phyloP scores from a whole-genome alignment of 2,888 invertebrate genomes.

The Lacanobia wlatinum region DNA sequence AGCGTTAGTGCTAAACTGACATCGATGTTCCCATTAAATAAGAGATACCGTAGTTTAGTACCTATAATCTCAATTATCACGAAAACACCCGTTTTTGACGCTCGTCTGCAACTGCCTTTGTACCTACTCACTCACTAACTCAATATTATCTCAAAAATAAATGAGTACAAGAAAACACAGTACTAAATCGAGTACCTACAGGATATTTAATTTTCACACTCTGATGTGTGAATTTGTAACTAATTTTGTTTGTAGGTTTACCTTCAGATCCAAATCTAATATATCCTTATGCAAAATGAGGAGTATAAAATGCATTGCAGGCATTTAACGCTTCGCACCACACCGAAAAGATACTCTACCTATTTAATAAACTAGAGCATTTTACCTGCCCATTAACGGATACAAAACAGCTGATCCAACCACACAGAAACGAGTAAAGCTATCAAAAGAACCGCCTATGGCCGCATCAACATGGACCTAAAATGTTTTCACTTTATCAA shows the following conservation, averaged over 20 bases:
- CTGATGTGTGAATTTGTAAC: neutral
- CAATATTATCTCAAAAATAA: neutral
- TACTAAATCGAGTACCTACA: neutral
- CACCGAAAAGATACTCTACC: too few relatives aligned
- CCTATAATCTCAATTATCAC: too few relatives aligned
- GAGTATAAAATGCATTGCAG: too few relatives aligned
- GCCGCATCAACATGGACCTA: slow-evolving; percentile 42
- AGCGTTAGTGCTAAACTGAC: too few relatives aligned
- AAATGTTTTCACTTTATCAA: slow-evolving; percentile 62
- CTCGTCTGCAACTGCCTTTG: slow-evolving; percentile 3
- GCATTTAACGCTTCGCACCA: too few relatives aligned
- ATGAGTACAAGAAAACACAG: neutral
- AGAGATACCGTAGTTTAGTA: too few relatives aligned
- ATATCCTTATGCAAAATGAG: too few relatives aligned
- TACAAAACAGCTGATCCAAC: slow-evolving; percentile 43
- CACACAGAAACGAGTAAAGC: slow-evolving; percentile 46
- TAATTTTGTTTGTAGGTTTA: too few relatives aligned
- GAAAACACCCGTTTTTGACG: too few relatives aligned
- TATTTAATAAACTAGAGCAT: slow-evolving; percentile 7
- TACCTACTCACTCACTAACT: too few relatives aligned
- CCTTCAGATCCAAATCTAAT: too few relatives aligned
- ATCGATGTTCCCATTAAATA: too few relatives aligned
- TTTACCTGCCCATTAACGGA: slow-evolving; percentile 25
- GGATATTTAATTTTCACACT: neutral
- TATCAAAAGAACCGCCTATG: slow-evolving; percentile 49